Conservation (phyloP, 2,113 vertebrate species). For the Chascanopsetta lugubris region DNA sequence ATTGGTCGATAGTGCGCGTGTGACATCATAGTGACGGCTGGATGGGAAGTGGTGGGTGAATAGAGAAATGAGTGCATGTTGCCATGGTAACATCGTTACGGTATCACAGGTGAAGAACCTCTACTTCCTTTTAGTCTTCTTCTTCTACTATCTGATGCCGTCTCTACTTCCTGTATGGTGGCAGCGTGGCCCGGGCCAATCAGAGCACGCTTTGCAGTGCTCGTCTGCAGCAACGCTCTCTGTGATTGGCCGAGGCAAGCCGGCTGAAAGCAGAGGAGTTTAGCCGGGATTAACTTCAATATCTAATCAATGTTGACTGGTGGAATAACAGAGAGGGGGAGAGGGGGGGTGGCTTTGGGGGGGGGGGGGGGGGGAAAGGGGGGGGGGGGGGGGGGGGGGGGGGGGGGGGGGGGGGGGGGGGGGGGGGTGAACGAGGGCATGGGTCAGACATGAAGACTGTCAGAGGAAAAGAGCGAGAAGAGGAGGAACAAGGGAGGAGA, state of each 20-base stretch:
- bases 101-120: no score
- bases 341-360: background rate
- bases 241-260: slow-evolving; percentile 36
- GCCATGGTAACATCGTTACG: no score
- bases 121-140: no score
- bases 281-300: slow-evolving; percentile 66
- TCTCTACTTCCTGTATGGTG: no score
- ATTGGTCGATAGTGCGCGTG: no score
- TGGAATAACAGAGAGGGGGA: slow-evolving; percentile 44
- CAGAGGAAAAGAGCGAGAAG: background rate
- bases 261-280: slow-evolving; percentile 57
- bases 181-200: slow-evolving; percentile 29
- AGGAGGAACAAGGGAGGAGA: background rate
- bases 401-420: background rate
- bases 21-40: no score
- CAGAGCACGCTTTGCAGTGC: background rate
- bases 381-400: background rate
- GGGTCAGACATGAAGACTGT: slow-evolving; percentile 14
- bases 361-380: background rate
- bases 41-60: no score
- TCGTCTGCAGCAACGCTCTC: slow-evolving; percentile 5
- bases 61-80: no score
- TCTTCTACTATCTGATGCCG: no score
- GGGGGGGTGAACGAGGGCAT: slow-evolving; percentile 4
- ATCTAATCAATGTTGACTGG: slow-evolving; percentile 69